These are phyloP conservation scores for Turritopsis dohrnii DNA, from an alignment of 30 jellyfish, hydroid and myxozoan species.

Conservation along the genomic window DNA sequence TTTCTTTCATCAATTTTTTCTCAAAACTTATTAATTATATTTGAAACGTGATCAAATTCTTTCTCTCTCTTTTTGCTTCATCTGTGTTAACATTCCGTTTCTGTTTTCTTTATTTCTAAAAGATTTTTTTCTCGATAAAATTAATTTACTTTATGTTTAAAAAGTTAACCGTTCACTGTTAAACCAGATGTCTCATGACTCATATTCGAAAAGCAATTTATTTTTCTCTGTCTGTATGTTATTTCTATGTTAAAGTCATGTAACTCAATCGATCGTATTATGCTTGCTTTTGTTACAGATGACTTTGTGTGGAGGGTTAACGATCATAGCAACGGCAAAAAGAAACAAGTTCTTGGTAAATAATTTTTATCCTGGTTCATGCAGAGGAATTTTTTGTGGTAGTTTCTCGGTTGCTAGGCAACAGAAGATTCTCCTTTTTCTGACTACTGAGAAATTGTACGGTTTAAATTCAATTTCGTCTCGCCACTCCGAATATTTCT, in stretches of 20 bases:
- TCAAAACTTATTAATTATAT: too few species aligned
- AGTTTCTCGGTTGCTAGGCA: neutral
- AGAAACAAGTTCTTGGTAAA: neutral
- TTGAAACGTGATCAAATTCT: neutral
- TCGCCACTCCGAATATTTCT: too few species aligned
- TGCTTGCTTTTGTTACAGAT: neutral
- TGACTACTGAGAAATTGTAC: too few species aligned
- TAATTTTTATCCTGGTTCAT: too few species aligned
- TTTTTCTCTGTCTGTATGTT: neutral
- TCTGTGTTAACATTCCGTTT: too few species aligned
- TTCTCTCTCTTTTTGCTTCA: neutral
- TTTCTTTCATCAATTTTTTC: neutral
- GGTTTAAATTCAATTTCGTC: too few species aligned
- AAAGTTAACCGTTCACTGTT: neutral
- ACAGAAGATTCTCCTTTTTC: too few species aligned
- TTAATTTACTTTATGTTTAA: neutral
- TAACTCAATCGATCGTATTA: neutral
- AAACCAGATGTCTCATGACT: neutral
- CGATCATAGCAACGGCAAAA: neutral
- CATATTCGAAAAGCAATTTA: neutral
- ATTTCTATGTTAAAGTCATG: neutral
- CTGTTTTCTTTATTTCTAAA: neutral
- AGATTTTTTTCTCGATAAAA: neutral
- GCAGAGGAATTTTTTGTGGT: too few species aligned
- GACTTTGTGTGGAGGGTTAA: neutral